phyloP scores from a whole-genome alignment of 2,113 vertebrate genomes.

The Salvelinus sp. region DNA sequence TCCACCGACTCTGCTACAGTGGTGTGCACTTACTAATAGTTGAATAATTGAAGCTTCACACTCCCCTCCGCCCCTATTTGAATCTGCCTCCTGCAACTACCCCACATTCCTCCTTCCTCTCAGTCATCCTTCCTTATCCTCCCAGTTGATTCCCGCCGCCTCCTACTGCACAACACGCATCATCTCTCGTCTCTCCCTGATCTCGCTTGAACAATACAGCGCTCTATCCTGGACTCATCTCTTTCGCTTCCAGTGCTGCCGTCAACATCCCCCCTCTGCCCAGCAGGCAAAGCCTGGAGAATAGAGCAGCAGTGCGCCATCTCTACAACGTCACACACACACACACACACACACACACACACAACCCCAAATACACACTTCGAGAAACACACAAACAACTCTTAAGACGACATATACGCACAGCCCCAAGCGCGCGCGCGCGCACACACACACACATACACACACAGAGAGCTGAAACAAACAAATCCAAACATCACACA shows the following conservation, averaged over 20 bases:
- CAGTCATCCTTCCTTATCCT: background rate
- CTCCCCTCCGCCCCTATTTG: background rate
- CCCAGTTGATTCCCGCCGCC: background rate
- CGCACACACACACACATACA: background rate
- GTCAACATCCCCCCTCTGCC: slow-evolving; percentile 72
- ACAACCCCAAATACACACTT: background rate
- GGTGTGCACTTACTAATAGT: too few relatives aligned
- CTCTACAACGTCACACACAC: slow-evolving; percentile 35
- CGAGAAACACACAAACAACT: background rate
- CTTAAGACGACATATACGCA: background rate
- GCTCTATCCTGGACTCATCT: background rate
- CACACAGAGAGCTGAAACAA: background rate
- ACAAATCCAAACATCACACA: background rate
- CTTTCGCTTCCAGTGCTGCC: slow-evolving; percentile 55
- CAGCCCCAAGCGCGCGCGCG: too few relatives aligned
- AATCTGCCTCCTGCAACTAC: background rate
- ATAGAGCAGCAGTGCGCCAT: slow-evolving; percentile 67
- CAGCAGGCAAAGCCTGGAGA: slow-evolving; percentile 66
- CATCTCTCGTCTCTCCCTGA: slow-evolving; percentile 32
- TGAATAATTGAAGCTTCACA: too few relatives aligned
- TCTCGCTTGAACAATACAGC: slow-evolving; percentile 38
- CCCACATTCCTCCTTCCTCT: background rate
- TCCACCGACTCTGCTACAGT: too few relatives aligned
- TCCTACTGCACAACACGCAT: slow-evolving; percentile 11
- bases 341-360: slow-evolving; percentile 1